A percentile compares a stretch with the other conserved stretches of the same genome.
Conservation (phyloP, 2,113 vertebrate genomes). For the Vidua chalybeata region DNA sequence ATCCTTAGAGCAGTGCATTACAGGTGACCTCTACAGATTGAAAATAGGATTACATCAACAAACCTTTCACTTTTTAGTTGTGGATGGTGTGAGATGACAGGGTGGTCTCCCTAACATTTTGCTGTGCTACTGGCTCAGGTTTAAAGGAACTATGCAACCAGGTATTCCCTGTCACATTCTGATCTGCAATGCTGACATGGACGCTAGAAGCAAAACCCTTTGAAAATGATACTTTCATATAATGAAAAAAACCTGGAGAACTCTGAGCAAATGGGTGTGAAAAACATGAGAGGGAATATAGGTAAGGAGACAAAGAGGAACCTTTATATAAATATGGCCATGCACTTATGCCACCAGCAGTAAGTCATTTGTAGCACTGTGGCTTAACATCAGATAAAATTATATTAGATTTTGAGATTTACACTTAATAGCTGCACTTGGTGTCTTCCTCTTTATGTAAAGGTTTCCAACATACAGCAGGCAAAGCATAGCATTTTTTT, state of each 20-base stretch:
- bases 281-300: constrained; percentile 34
- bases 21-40: constrained; percentile 76
- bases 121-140: constrained; percentile 75
- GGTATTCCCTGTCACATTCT: constrained; percentile 76
- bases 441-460: not conserved
- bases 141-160: constrained; percentile 78
- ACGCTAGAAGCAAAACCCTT: constrained; percentile 72
- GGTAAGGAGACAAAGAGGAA: constrained; percentile 70
- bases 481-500: not conserved
- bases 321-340: constrained; percentile 14
- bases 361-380: constrained; percentile 40
- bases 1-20: constrained; percentile 61
- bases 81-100: constrained; percentile 75
- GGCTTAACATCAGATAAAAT: constrained; percentile 52
- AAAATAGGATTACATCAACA: constrained; percentile 82
- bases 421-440: not conserved
- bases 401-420: not conserved
- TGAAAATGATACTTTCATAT: constrained; percentile 77
- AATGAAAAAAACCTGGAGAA: constrained; percentile 66
- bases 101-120: constrained; percentile 47
- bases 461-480: not conserved
- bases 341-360: constrained; percentile 28
- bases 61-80: constrained; percentile 73
- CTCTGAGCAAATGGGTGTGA: constrained; percentile 58
- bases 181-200: constrained; percentile 71